phyloP scores from a whole-genome alignment of 2,113 vertebrate genomes.

The Penelope pileata region DNA sequence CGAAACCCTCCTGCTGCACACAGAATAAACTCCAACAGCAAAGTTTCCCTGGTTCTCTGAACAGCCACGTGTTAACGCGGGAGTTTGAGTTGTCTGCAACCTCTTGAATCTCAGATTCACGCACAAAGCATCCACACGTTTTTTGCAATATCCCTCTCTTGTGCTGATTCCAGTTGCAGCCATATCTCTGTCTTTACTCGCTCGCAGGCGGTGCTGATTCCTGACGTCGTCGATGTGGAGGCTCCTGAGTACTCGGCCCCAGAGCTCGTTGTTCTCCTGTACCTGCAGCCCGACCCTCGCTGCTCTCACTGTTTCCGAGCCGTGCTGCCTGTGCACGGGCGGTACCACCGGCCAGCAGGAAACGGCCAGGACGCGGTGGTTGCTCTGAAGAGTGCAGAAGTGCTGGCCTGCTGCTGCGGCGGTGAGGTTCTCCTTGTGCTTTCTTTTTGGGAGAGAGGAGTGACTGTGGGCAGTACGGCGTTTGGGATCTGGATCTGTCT shows the following conservation, averaged over 20 bases:
- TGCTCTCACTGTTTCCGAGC: conserved; percentile 66
- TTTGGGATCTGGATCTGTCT: not conserved
- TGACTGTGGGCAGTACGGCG: not conserved
- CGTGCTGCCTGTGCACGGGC: conserved; percentile 84
- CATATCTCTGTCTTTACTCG: not conserved
- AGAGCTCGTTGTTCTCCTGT: conserved; percentile 78
- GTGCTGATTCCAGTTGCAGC: accelerated
- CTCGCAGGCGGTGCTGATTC: conserved; percentile 79
- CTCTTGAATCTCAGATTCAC: not conserved
- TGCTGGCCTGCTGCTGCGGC: conserved; percentile 80
- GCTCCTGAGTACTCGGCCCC: conserved; percentile 84
- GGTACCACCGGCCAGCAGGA: conserved; percentile 85
- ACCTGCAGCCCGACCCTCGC: conserved; percentile 50
- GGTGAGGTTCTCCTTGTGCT: not conserved
- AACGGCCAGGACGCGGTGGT: conserved; percentile 17
- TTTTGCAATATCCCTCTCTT: accelerated
- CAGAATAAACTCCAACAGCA: not conserved
- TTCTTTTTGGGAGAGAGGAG: not conserved
- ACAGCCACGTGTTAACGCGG: no score
- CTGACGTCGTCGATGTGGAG: conserved; percentile 84
- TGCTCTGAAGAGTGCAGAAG: conserved; percentile 77
- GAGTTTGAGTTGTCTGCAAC: not conserved
- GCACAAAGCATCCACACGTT: accelerated
- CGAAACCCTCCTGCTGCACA: not conserved
- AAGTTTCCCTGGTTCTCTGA: not conserved